Conservation (phyloP, 92 coral and sea anemone genomes). For the Epizoanthus stellaris region DNA sequence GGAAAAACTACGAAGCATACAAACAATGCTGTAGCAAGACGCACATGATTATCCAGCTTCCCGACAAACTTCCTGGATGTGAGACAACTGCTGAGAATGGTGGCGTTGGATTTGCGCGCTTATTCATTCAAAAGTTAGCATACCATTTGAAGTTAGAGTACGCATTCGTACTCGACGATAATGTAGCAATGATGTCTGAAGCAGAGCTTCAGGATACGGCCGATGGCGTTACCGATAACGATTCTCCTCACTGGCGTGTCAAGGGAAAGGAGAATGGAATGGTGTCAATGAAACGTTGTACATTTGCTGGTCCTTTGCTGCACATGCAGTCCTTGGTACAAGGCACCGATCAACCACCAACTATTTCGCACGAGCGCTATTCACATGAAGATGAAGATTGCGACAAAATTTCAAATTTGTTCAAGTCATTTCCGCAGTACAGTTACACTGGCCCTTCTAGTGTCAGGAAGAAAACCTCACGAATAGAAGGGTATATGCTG, state of each 20-base stretch:
- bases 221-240: background rate
- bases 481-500: slow-evolving; percentile 39
- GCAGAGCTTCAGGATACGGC: slow-evolving; percentile 6
- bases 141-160: slow-evolving; percentile 43
- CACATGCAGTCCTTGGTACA: slow-evolving; percentile 34
- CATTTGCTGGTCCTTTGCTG: slow-evolving; percentile 30
- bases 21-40: slow-evolving; percentile 36
- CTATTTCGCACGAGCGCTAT: background rate
- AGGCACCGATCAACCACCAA: slow-evolving; percentile 31
- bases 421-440: slow-evolving; percentile 39
- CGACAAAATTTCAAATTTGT: background rate
- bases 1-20: slow-evolving; percentile 25
- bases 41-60: slow-evolving; percentile 47
- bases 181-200: slow-evolving; percentile 51
- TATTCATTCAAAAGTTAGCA: slow-evolving; percentile 55
- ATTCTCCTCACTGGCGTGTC: background rate
- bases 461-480: background rate
- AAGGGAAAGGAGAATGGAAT: slow-evolving; percentile 40
- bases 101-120: slow-evolving; percentile 56
- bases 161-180: slow-evolving; percentile 52
- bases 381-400: background rate
- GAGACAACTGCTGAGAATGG: slow-evolving; percentile 6
- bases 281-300: slow-evolving; percentile 34
- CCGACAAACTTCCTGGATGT: slow-evolving; percentile 49
- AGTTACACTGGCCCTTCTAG: slow-evolving; percentile 50